A percentile compares a stretch with the other conserved stretches of the same genome.
Evolutionary conservation across 2,888 invertebrate genomes (phyloP).

Genomic region (Camponotus fellah): DNA sequence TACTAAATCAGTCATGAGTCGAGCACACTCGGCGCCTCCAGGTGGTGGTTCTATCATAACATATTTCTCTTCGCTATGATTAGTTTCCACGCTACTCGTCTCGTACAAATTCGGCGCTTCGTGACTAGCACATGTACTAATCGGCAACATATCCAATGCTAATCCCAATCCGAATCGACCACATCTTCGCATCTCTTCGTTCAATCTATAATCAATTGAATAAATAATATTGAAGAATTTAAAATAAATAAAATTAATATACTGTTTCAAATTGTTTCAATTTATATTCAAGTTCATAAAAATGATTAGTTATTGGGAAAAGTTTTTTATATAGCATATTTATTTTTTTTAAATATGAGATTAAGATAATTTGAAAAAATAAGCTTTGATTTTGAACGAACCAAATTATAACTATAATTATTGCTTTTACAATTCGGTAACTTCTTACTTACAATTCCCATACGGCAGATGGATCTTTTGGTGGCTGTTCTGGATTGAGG

Average conservation of each 20-base stretch:
- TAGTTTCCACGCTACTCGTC: slow-evolving; percentile 74
- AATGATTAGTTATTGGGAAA: background rate
- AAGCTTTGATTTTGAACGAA: background rate
- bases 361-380: background rate
- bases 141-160: slow-evolving; percentile 91
- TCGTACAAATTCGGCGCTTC: slow-evolving; percentile 91
- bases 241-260: background rate
- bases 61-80: slow-evolving; percentile 79
- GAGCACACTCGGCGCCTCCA: slow-evolving; percentile 88
- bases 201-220: slow-evolving; percentile 86
- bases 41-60: slow-evolving; percentile 86
- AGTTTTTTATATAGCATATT: background rate
- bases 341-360: background rate
- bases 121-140: slow-evolving; percentile 90
- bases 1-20: slow-evolving; percentile 90
- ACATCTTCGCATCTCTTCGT: slow-evolving; percentile 89
- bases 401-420: slow-evolving; percentile 11
- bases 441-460: slow-evolving; percentile 87
- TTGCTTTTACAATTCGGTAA: background rate
- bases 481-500: slow-evolving; percentile 87
- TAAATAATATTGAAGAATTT: slow-evolving; percentile 15
- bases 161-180: slow-evolving; percentile 90
- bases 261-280: background rate
- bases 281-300: background rate
- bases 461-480: slow-evolving; percentile 86